Percentiles rank a stretch among this genome's conserved stretches.
These are phyloP conservation scores for Megaceryle torquata DNA, from an alignment of 2,113 vertebrate genomes.

Conservation along the genomic window DNA sequence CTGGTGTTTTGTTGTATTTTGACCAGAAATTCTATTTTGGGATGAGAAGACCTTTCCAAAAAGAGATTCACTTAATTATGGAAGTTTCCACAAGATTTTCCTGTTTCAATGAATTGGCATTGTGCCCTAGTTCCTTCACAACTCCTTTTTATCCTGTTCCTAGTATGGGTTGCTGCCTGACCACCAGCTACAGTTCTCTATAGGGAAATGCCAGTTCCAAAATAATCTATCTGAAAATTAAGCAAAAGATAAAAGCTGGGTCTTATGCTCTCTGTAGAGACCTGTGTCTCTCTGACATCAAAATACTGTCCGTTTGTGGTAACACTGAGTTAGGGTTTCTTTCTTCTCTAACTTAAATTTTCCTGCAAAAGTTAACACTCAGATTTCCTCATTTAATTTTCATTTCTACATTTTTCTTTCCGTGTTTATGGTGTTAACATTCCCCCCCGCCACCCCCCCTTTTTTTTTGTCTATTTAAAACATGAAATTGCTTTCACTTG, in stretches of 20 bases:
- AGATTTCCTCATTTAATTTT: neutral
- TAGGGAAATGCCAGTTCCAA: neutral
- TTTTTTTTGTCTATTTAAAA: neutral
- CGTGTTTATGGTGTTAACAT: neutral
- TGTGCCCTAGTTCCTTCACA: neutral
- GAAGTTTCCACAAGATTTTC: neutral
- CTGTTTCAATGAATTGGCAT: rapidly evolving
- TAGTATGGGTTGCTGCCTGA: neutral
- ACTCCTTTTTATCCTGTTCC: neutral
- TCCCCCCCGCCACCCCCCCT: rapidly evolving
- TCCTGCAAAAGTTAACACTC: neutral
- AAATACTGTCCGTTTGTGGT: neutral
- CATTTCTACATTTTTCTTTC: rapidly evolving
- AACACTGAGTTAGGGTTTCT: neutral
- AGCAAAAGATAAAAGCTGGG: neutral
- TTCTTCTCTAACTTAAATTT: neutral
- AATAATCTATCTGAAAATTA: neutral
- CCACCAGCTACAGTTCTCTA: neutral
- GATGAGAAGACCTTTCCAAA: neutral
- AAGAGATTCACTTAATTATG: neutral
- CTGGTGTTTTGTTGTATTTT: neutral
- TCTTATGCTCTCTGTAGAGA: neutral
- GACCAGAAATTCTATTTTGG: neutral
- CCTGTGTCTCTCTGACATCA: neutral
- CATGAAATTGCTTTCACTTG: neutral